phyloP scores from a whole-genome alignment of 2,113 vertebrate species.

The Bambusicola thoracicus region DNA sequence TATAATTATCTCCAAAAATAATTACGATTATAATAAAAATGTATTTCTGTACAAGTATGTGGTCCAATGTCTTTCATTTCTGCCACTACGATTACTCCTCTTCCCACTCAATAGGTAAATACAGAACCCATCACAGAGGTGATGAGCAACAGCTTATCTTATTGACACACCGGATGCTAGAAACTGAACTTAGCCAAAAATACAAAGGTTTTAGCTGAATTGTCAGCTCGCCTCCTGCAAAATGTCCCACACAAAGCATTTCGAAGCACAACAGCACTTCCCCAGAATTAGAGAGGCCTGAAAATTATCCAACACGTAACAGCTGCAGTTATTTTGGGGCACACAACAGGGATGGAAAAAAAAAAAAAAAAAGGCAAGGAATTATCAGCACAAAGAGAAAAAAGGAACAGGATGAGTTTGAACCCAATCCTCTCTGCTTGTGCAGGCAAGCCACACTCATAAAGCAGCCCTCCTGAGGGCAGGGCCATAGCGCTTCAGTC shows the following conservation, averaged over 20 bases:
- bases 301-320: background rate
- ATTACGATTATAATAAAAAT: background rate
- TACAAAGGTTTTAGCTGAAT: background rate
- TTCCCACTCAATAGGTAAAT: background rate
- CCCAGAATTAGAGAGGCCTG: background rate
- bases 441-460: accelerated
- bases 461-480: background rate
- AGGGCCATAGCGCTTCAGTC: accelerated
- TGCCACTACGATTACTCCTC: background rate
- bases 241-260: background rate
- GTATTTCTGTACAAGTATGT: background rate
- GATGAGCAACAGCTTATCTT: background rate
- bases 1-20: background rate
- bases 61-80: background rate
- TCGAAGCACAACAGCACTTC: background rate
- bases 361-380: background rate
- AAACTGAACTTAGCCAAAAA: background rate
- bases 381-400: background rate
- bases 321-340: background rate
- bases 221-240: background rate
- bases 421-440: background rate
- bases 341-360: background rate
- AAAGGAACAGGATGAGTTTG: background rate
- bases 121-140: background rate
- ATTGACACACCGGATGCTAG: background rate